Conservation (phyloP, 2,797 vertebrate species). For the Neosalanx taihuensis region DNA sequence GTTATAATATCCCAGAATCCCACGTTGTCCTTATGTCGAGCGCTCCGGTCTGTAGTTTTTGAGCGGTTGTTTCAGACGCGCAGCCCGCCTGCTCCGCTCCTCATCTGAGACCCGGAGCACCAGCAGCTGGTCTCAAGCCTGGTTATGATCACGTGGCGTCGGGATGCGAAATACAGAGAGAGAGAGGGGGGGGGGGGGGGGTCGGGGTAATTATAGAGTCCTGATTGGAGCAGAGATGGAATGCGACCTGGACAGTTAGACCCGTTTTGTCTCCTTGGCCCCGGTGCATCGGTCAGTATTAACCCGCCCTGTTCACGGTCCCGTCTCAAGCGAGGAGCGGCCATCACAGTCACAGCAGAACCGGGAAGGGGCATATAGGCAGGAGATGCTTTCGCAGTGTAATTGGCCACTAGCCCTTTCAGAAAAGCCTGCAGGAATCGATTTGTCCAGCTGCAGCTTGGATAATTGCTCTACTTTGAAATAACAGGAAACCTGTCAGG, state of each 20-base stretch:
- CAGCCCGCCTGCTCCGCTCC: conserved; percentile 24
- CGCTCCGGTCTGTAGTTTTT: conserved; percentile 40
- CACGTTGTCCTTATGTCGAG: conserved; percentile 35
- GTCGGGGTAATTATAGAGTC: conserved; percentile 43
- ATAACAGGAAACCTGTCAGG: conserved; percentile 51
- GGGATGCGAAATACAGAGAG: conserved; percentile 44
- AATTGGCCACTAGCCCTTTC: conserved; percentile 66
- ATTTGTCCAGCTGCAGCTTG: conserved; percentile 57
- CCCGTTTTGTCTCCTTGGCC: background rate
- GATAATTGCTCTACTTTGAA: conserved; percentile 68
- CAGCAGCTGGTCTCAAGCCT: conserved; percentile 65
- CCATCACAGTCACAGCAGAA: conserved; percentile 15
- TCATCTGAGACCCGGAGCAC: conserved; percentile 26
- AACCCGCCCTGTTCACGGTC: background rate
- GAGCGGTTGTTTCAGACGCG: conserved; percentile 53
- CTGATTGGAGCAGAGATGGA: conserved; percentile 67
- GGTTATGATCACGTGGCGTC: conserved; percentile 67
- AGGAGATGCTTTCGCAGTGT: conserved; percentile 42
- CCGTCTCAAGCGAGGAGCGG: background rate
- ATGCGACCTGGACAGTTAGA: conserved; percentile 6
- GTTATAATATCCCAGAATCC: conserved; percentile 65
- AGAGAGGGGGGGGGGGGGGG: background rate
- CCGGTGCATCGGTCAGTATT: conserved; percentile 1
- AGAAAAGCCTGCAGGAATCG: conserved; percentile 63
- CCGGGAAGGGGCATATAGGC: conserved; percentile 53